Conservation (phyloP, 2,113 vertebrate genomes). For the Vombatus ursinus region DNA sequence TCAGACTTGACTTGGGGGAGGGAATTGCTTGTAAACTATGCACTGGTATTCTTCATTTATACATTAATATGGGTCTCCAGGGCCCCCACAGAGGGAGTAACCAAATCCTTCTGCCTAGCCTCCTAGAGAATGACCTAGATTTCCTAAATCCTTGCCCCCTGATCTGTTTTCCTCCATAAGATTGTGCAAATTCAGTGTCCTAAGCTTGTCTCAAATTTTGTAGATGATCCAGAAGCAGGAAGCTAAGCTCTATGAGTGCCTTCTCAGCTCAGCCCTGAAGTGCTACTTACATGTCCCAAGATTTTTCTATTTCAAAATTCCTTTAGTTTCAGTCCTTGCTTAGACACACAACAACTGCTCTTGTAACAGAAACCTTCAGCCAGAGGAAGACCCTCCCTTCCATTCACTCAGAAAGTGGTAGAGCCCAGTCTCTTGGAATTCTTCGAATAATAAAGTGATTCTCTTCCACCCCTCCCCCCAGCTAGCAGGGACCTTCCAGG, state of each 20-base stretch:
- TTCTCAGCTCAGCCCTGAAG: slow-evolving; percentile 75
- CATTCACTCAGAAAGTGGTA: neutral
- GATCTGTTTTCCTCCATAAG: slow-evolving; percentile 29
- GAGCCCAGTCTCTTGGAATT: neutral
- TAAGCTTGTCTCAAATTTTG: slow-evolving; percentile 47
- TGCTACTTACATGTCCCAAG: slow-evolving; percentile 66
- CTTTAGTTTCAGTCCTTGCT: slow-evolving; percentile 59
- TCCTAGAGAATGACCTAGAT: slow-evolving; percentile 14
- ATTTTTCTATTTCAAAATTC: slow-evolving; percentile 53
- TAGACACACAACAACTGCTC: slow-evolving; percentile 18
- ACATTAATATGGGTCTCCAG: slow-evolving; percentile 34
- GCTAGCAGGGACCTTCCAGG: slow-evolving; percentile 27
- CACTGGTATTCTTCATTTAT: slow-evolving; percentile 38
- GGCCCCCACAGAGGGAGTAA: slow-evolving; percentile 23
- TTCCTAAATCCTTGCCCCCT: neutral
- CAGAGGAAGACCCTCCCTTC: neutral
- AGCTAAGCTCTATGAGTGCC: slow-evolving; percentile 71
- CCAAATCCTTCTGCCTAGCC: slow-evolving; percentile 8
- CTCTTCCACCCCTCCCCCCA: slow-evolving; percentile 3
- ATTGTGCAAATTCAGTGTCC: neutral
- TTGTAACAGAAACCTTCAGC: slow-evolving; percentile 36
- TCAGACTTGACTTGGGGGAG: neutral
- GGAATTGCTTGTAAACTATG: slow-evolving; percentile 54
- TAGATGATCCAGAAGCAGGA: slow-evolving; percentile 35
- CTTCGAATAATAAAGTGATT: slow-evolving; percentile 21